Evolutionary conservation across 1,140 invertebrate species (phyloP).

Genomic region (Pseudomyrmex gracilis): DNA sequence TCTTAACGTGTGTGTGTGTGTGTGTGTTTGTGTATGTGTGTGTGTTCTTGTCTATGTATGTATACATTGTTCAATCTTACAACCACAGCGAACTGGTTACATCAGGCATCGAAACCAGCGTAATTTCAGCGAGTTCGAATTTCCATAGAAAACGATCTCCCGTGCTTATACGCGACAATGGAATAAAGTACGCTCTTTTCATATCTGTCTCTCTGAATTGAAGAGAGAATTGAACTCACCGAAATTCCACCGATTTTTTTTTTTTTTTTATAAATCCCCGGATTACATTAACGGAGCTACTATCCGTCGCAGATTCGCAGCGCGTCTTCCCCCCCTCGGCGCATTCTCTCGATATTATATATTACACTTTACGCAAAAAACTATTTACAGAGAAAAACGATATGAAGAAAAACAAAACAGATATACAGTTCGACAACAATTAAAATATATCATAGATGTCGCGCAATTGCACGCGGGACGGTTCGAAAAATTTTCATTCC

Average conservation of each 20-base stretch:
- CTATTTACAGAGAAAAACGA: slow-evolving; percentile 44
- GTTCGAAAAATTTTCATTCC: slow-evolving; percentile 16
- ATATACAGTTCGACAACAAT: slow-evolving; percentile 23
- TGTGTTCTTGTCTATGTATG: slow-evolving; percentile 1
- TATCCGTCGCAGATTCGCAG: slow-evolving; percentile 5
- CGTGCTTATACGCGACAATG: background rate
- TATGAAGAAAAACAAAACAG: background rate
- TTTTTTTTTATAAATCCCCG: slow-evolving; percentile 18
- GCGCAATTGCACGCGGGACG: slow-evolving; percentile 40
- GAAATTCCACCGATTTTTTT: slow-evolving; percentile 27
- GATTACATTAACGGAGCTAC: slow-evolving; percentile 42
- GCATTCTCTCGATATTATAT: background rate
- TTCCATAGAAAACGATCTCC: slow-evolving; percentile 36
- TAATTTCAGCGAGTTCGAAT: slow-evolving; percentile 46
- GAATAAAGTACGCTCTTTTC: background rate
- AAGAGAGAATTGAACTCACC: slow-evolving; percentile 26
- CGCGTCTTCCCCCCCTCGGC: slow-evolving; percentile 27
- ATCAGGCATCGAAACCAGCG: slow-evolving; percentile 37
- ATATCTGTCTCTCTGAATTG: background rate
- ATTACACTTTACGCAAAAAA: slow-evolving; percentile 34
- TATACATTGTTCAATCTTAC: slow-evolving; percentile 26
- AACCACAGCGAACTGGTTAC: slow-evolving; percentile 56
- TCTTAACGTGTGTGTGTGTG: slow-evolving; percentile 53
- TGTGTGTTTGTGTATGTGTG: background rate
- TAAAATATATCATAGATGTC: slow-evolving; percentile 46